These are phyloP conservation scores for Pseudomugil gertrudae DNA, from an alignment of 2,797 vertebrate species.

Conservation along the genomic window DNA sequence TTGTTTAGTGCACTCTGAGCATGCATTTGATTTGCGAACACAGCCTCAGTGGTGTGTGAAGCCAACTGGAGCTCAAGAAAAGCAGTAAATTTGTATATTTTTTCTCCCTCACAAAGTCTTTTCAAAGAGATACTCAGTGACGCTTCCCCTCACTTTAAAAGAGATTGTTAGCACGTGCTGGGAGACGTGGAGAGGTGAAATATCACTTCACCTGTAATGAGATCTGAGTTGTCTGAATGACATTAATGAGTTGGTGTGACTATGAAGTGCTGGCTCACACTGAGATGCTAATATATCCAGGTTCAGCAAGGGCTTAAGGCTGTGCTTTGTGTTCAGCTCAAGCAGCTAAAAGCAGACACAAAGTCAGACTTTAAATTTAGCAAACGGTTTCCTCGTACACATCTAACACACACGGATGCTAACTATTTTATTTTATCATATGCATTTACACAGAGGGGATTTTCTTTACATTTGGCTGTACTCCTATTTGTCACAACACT, in stretches of 20 bases:
- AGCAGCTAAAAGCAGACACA: constrained; percentile 43
- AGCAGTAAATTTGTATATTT: constrained; percentile 55
- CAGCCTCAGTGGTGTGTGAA: constrained; percentile 38
- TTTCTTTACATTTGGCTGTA: background rate
- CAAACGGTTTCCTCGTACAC: constrained; percentile 34
- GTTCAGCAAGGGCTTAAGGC: constrained; percentile 52
- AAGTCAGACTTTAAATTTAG: constrained; percentile 53
- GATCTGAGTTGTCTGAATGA: constrained; percentile 48
- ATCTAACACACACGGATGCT: constrained; percentile 10
- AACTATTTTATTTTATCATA: background rate
- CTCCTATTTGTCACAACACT: constrained; percentile 18
- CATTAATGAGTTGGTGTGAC: constrained; percentile 61
- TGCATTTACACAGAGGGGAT: constrained; percentile 14
- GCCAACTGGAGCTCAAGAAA: constrained; percentile 46
- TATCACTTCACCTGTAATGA: constrained; percentile 66
- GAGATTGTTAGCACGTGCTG: constrained; percentile 49
- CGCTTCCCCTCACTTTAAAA: constrained; percentile 40
- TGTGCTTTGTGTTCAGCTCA: constrained; percentile 48
- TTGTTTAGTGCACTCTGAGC: constrained; percentile 48
- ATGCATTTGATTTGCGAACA: constrained; percentile 49
- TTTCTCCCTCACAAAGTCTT: constrained; percentile 52
- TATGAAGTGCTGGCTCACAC: constrained; percentile 38
- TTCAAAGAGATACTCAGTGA: constrained; percentile 59
- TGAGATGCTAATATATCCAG: constrained; percentile 52
- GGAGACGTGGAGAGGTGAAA: constrained; percentile 50